A percentile compares a stretch with the other conserved stretches of the same genome.
These are phyloP conservation scores for Noctua comes DNA, from an alignment of 2,888 invertebrate species.

Conservation along the genomic window DNA sequence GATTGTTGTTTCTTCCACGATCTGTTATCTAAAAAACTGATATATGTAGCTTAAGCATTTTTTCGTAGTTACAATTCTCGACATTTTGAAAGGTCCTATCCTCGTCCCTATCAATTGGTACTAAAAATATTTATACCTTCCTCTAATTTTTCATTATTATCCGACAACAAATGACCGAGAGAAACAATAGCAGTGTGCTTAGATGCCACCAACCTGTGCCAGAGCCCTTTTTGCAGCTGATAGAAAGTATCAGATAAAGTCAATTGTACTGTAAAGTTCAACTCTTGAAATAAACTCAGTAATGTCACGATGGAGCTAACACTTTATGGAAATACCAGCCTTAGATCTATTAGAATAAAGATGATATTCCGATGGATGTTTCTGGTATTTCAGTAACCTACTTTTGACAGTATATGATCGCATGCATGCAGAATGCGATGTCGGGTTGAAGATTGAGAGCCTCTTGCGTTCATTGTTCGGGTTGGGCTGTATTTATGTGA, in stretches of 20 bases:
- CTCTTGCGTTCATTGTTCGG: constrained; percentile 58
- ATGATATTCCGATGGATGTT: constrained; percentile 39
- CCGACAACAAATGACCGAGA: constrained; percentile 16
- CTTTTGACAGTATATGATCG: constrained; percentile 62
- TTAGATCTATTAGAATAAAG: constrained; percentile 34
- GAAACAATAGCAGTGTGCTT: constrained; percentile 42
- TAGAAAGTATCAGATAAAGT: constrained; percentile 77
- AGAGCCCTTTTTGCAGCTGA: constrained; percentile 65
- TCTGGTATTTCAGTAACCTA: constrained; percentile 69
- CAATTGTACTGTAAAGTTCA: constrained; percentile 81
- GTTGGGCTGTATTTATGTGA: constrained; percentile 54
- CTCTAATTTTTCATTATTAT: constrained; percentile 8
- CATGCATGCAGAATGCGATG: constrained; percentile 61
- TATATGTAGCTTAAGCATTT: not conserved
- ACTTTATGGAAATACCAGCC: constrained; percentile 40
- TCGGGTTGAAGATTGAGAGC: constrained; percentile 50
- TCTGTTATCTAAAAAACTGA: not conserved
- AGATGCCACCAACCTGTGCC: constrained; percentile 54
- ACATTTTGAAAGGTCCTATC: not conserved
- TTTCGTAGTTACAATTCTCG: too few relatives aligned
- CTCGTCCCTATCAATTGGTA: constrained; percentile 1
- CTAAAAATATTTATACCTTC: not conserved
- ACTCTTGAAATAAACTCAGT: constrained; percentile 80
- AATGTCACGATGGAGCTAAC: constrained; percentile 72
- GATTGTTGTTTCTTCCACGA: too few relatives aligned